Conservation (phyloP, 2,113 vertebrate species). For the Peromyscus californicus region DNA sequence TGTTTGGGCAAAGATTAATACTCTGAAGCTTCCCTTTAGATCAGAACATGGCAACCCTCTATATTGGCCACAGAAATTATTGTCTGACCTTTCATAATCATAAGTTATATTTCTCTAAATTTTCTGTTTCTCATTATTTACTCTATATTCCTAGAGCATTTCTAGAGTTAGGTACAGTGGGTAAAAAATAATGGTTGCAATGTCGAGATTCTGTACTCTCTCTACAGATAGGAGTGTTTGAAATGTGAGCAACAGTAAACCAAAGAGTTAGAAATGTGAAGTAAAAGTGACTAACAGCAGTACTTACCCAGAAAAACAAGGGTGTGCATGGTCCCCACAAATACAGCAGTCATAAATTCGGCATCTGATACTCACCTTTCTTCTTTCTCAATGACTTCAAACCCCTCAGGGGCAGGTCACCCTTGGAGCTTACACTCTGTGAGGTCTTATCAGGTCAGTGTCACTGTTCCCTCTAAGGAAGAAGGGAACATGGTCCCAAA, state of each 20-base stretch:
- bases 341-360: neutral
- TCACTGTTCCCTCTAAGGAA: neutral
- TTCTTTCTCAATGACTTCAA: neutral
- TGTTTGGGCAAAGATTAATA: conserved; percentile 69
- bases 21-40: conserved; percentile 36
- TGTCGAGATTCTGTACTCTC: neutral
- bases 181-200: neutral
- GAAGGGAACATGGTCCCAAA: neutral
- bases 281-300: neutral
- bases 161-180: neutral
- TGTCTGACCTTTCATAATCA: neutral
- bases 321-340: neutral
- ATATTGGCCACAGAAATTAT: conserved; percentile 22
- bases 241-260: neutral
- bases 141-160: neutral
- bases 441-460: neutral
- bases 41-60: neutral
- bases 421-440: neutral
- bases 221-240: neutral
- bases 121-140: conserved; percentile 50
- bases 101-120: neutral
- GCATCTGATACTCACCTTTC: neutral
- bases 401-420: neutral
- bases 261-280: neutral
- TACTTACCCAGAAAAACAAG: neutral